Evolutionary conservation across 2,888 invertebrate genomes (phyloP).

Genomic region (Scaptomyza cyrtandrae): DNA sequence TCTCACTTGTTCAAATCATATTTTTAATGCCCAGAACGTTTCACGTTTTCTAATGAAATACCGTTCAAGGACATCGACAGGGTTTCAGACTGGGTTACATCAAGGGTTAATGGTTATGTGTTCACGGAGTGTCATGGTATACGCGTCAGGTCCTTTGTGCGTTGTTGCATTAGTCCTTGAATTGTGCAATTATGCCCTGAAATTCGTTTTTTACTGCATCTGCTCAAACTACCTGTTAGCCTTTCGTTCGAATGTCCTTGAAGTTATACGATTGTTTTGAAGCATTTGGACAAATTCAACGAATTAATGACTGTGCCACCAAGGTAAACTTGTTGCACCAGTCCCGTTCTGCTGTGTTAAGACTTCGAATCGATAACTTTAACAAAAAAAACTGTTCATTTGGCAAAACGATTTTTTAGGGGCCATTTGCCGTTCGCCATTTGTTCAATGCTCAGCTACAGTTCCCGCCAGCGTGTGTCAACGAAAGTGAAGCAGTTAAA

Average conservation of each 20-base stretch:
- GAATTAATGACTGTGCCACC: constrained; percentile 40
- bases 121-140: constrained; percentile 37
- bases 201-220: constrained; percentile 65
- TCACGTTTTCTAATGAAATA: neutral
- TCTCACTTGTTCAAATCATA: neutral
- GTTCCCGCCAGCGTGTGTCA: constrained; percentile 37
- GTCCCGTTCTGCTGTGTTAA: constrained; percentile 3
- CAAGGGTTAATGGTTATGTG: constrained; percentile 63
- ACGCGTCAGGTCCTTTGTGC: constrained; percentile 57
- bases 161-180: constrained; percentile 54
- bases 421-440: constrained; percentile 23
- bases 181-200: constrained; percentile 52
- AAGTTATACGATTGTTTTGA: constrained; percentile 27
- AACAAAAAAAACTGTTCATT: constrained; percentile 49
- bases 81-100: constrained; percentile 23
- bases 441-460: constrained; percentile 18
- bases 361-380: constrained; percentile 52
- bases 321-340: constrained; percentile 56
- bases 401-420: constrained; percentile 16
- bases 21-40: neutral
- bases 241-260: constrained; percentile 55
- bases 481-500: constrained; percentile 71
- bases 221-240: constrained; percentile 61
- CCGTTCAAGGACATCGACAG: constrained; percentile 36
- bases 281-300: constrained; percentile 37